Conservation (phyloP, 2,113 vertebrate species). For the Carlito syrichta region DNA sequence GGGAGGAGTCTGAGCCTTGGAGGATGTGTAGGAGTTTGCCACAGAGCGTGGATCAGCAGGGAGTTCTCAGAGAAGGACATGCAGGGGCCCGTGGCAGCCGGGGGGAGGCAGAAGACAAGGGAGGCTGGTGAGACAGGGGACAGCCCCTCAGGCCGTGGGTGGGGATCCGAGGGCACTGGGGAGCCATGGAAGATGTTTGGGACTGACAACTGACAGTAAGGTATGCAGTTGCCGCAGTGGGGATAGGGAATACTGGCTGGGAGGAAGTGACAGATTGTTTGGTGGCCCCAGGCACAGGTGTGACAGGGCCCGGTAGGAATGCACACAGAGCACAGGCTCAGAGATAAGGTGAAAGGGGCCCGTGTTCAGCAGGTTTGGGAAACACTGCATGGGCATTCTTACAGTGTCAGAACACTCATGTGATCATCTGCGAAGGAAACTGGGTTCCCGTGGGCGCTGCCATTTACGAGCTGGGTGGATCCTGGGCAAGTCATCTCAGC, state of each 20-base stretch:
- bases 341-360: background rate
- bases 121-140: background rate
- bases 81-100: background rate
- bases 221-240: background rate
- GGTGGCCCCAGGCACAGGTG: background rate
- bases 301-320: background rate
- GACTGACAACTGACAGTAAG: background rate
- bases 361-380: background rate
- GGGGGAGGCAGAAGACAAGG: background rate
- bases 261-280: background rate
- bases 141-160: background rate
- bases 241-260: background rate
- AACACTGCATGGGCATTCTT: background rate
- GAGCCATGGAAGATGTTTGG: background rate
- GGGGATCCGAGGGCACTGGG: background rate
- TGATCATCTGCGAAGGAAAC: background rate
- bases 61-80: background rate
- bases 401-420: background rate
- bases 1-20: background rate
- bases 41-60: background rate
- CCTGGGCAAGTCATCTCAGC: background rate
- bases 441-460: accelerated
- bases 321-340: background rate
- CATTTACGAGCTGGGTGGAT: too few species aligned
- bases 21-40: background rate